Evolutionary conservation across 2,888 invertebrate genomes (phyloP), one percentile per base, ranked within the genome.

Genomic region (Sthenelais limicola): DNA sequence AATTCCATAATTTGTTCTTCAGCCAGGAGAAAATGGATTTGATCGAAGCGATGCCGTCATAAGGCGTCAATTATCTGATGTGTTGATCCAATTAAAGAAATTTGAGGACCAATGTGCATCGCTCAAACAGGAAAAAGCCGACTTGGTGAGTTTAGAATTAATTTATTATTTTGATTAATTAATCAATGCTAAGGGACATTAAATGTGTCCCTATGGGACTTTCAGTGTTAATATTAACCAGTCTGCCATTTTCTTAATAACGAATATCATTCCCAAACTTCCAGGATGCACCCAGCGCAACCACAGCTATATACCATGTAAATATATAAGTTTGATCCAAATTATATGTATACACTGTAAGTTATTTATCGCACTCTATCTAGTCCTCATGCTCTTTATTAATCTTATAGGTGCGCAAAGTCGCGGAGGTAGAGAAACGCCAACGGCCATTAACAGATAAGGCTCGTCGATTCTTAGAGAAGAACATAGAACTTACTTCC

Each of bases 401-500:
- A n/a, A n/a, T n/a, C n/a, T 26, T 48, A 1, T 28, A 67, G 67
- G 48, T 67, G 48, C 67, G 67, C 26, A 67, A 67, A 30, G 76
- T 84, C 68, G 82, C 80, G 77, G 82, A 82, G 73, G 75, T 81
- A 73, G 83, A 85, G 77, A 80, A 79, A 69, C 82, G 79, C 71
- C 80, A 81, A 74, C 83, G 82, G 73, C 81, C 83, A 73, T 78
- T 82, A 48, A 80, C 82, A 71, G 84, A 85, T 69, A 84, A 83
- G 73, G 84, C 83, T 77, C 82, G 80, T 72, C 80, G 80, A 68
- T 85, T 84, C 78, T 79, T 85, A 66, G 83, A 85, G 76, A 83
- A 82, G 73, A 85, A 83, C 75, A 81, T 83, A 75, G 83, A 83
- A 73, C 79, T 85, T 47, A 83, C 84, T 12, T 76, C 80, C 48